phyloP scores from a whole-genome alignment of 2,888 invertebrate species.

The Epirrita christyi region DNA sequence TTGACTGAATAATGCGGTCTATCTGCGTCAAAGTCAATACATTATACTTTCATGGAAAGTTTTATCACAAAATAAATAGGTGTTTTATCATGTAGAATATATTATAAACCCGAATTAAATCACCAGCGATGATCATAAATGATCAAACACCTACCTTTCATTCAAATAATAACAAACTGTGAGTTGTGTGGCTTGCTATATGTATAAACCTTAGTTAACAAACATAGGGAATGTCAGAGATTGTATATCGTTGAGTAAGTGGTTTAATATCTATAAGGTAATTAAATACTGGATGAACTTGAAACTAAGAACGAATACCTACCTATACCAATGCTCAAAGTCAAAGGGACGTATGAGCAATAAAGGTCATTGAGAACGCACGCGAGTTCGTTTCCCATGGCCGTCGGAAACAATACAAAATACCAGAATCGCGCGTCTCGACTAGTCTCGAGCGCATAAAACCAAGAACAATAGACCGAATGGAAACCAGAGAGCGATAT shows the following conservation, averaged over 20 bases:
- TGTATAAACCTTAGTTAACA: too few species aligned
- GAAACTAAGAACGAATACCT: constrained; percentile 50
- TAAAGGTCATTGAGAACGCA: constrained; percentile 67
- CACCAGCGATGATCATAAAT: constrained; percentile 26
- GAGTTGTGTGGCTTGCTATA: too few species aligned
- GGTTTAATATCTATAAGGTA: too few species aligned
- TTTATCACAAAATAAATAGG: too few species aligned
- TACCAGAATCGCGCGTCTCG: constrained; percentile 61
- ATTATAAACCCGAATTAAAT: constrained; percentile 29
- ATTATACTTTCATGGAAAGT: constrained; percentile 41
- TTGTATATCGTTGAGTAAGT: too few species aligned
- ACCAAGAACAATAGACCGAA: constrained; percentile 76
- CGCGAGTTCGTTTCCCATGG: constrained; percentile 69
- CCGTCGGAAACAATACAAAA: constrained; percentile 70
- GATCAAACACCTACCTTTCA: constrained; percentile 11
- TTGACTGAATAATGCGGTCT: constrained; percentile 62
- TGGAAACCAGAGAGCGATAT: constrained; percentile 80
- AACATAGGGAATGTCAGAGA: too few species aligned
- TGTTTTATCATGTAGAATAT: constrained; percentile 15
- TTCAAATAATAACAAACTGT: background rate
- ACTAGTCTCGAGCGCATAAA: constrained; percentile 66
- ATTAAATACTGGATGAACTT: constrained; percentile 54
- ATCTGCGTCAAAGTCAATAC: constrained; percentile 61
- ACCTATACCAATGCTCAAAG: constrained; percentile 42
- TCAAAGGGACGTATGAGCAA: constrained; percentile 49